Evolutionary conservation across 2,888 invertebrate genomes (phyloP).

Genomic region (Nasonia oneida): DNA sequence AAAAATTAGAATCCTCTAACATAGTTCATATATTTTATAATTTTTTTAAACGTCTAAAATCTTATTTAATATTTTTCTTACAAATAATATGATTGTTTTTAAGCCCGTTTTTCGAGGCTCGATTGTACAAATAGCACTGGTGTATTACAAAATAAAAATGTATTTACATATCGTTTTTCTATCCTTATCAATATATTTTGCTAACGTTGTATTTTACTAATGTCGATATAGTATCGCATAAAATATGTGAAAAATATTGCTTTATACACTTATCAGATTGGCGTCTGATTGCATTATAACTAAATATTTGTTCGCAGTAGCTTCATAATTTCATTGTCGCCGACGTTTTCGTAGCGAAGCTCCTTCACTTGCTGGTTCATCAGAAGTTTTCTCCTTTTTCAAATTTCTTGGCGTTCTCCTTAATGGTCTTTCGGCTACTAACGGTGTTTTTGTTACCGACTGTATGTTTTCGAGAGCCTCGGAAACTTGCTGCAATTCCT

Average conservation of each 20-base stretch:
- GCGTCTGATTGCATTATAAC: not conserved
- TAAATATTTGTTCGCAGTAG: not conserved
- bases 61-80: conserved; percentile 16
- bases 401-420: conserved; percentile 54
- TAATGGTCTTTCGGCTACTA: not conserved
- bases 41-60: conserved; percentile 16
- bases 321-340: conserved; percentile 17
- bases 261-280: conserved; percentile 29
- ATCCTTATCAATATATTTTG: not conserved
- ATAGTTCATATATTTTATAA: not conserved
- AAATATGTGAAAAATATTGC: conserved; percentile 49
- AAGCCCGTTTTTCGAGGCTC: not conserved
- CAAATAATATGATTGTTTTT: conserved; percentile 15
- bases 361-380: conserved; percentile 20
- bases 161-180: conserved; percentile 33
- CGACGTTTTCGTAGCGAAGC: conserved; percentile 52
- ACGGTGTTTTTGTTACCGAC: not conserved
- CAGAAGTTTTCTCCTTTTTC: conserved; percentile 32
- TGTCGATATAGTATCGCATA: conserved; percentile 31
- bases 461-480: conserved; percentile 10
- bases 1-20: conserved; percentile 36
- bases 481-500: conserved; percentile 37
- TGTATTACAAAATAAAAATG: conserved; percentile 39
- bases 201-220: not conserved
- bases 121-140: conserved; percentile 6